Conservation (phyloP, 2,888 invertebrate species). For the Agrochola lychnidis region DNA sequence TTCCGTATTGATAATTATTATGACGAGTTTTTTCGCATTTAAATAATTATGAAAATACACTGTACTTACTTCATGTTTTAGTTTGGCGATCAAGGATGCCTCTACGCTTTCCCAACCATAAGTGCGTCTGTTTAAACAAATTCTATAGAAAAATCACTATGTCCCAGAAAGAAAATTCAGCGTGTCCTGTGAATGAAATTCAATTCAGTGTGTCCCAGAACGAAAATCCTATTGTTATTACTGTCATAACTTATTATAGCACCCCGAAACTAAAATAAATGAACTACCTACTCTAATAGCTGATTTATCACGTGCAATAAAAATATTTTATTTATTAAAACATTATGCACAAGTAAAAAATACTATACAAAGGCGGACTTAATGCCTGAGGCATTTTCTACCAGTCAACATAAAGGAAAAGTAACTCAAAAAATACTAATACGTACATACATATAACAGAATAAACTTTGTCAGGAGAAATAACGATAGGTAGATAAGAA, state of each 20-base stretch:
- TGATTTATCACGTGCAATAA: slow-evolving; percentile 6
- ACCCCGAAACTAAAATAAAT: neutral
- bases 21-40: neutral
- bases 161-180: too few species aligned
- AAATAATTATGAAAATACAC: neutral
- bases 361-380: too few species aligned
- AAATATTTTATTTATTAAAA: neutral
- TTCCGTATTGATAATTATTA: neutral
- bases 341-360: too few species aligned
- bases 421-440: too few species aligned
- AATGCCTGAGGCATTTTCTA: too few species aligned
- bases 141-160: neutral
- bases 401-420: too few species aligned
- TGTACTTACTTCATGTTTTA: neutral
- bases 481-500: too few species aligned
- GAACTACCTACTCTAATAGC: neutral
- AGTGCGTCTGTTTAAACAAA: neutral
- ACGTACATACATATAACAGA: too few species aligned
- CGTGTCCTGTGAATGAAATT: too few species aligned
- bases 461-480: too few species aligned
- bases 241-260: neutral
- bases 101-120: neutral
- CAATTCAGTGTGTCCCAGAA: too few species aligned
- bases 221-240: neutral
- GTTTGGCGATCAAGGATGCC: neutral